Evolutionary conservation across 2,113 vertebrate species (phyloP), one percentile per base, ranked within the genome.

Genomic region (Cyprinodon variegatus): DNA sequence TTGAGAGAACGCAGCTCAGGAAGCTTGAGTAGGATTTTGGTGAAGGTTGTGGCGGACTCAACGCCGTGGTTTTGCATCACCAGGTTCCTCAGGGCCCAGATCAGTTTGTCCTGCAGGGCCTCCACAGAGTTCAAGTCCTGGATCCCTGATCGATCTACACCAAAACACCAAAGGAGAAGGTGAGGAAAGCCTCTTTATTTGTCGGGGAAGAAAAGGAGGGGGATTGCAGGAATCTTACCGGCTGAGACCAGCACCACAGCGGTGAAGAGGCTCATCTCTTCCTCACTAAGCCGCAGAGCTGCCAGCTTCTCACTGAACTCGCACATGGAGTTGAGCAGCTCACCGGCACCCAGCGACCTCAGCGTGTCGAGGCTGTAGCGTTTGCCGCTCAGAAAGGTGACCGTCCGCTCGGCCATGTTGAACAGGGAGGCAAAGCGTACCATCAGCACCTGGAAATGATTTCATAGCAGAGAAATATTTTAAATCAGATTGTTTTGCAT

Each of bases 1-100:
- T 99, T 99, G 92, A 99, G 96, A 61, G 98, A 98, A 43, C 97
- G 97, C 91, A 99, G 95, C 89, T 99, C 97, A 0, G 98, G 96
- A 65, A 99, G 94, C 87, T 98, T 99, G 79, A 99, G 94, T 78
- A 99, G 96, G 76, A 98, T 96, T 90, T 98, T 99, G 93, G 98
- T 98, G 95, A 99, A 98, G 85, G 96, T 95, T 81, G 98, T 96
- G 84, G 96, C 92, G 78, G 96, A 92, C 89, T 97, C 97, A 0
- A 96, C 97, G 72, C 96, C 95, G 86, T 98, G 98, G 81, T 98
- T 99, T 93, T 96, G 96, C 95, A 95, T 96, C 79, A 98, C 96
- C 94, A 97, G 96, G 93, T 96, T 96, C 82, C 97, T 94, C 91
- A 99, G 91, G 0, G 96, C 96, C 64, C 96, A 95, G 91, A 99